Evolutionary conservation across 2,888 invertebrate species (phyloP).

Genomic region (Bibio marci): DNA sequence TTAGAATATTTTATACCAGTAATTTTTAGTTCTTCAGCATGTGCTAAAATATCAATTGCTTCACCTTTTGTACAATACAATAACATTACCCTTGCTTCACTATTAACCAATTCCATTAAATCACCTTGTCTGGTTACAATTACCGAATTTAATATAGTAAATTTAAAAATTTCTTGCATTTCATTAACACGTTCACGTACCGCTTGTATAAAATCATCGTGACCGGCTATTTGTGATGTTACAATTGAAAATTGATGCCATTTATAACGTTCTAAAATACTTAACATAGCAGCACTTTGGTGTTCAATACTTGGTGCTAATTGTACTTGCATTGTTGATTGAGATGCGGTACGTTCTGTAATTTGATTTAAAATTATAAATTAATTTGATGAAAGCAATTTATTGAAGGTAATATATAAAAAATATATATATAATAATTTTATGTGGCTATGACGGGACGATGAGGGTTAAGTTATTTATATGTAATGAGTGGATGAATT

Average conservation of each 20-base stretch:
- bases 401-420: too few relatives aligned
- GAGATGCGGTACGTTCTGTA: constrained; percentile 51
- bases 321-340: constrained; percentile 79
- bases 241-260: constrained; percentile 94
- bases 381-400: background rate
- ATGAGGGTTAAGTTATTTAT: too few relatives aligned
- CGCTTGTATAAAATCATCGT: constrained; percentile 90
- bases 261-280: constrained; percentile 85
- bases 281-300: constrained; percentile 90
- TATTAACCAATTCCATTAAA: constrained; percentile 65
- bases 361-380: too few relatives aligned
- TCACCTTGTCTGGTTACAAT: constrained; percentile 63
- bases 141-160: constrained; percentile 73
- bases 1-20: constrained; percentile 15
- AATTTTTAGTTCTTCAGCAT: constrained; percentile 29
- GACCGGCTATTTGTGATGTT: constrained; percentile 83
- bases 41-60: constrained; percentile 58
- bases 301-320: constrained; percentile 93
- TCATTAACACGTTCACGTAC: constrained; percentile 74
- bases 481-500: too few relatives aligned
- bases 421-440: too few relatives aligned
- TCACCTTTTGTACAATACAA: constrained; percentile 81
- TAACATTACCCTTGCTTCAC: constrained; percentile 83
- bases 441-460: too few relatives aligned
- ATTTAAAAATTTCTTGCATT: constrained; percentile 61